Percentiles rank a stretch among this genome's conserved stretches.
These are phyloP conservation scores for roundworm (Caenorhabditis elegans) DNA, from an alignment of 1,140 invertebrate genomes.

Conservation along the genomic window WBcel235 BX284605.5:9546501-9547000, in stretches of 20 bases:
- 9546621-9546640: not conserved
- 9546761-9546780: not conserved
- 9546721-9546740: not conserved
- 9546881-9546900: too few relatives aligned
- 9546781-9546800: not conserved
- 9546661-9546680: not conserved
- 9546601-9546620: constrained; percentile 2
- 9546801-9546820: too few relatives aligned
- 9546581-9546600: not conserved
- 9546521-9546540: not conserved
- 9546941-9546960: not conserved
- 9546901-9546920: too few relatives aligned
- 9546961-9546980: not conserved
- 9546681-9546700: not conserved
- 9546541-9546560: not conserved
- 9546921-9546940: not conserved
- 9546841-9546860: too few relatives aligned
- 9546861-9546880: too few relatives aligned
- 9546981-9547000: not conserved
- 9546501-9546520: not conserved
- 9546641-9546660: not conserved
- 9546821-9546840: too few relatives aligned
- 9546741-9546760: not conserved
- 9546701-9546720: not conserved
- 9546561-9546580: not conserved